Conservation (phyloP, 2,888 invertebrate species). For the Oxystoma pomonae region DNA sequence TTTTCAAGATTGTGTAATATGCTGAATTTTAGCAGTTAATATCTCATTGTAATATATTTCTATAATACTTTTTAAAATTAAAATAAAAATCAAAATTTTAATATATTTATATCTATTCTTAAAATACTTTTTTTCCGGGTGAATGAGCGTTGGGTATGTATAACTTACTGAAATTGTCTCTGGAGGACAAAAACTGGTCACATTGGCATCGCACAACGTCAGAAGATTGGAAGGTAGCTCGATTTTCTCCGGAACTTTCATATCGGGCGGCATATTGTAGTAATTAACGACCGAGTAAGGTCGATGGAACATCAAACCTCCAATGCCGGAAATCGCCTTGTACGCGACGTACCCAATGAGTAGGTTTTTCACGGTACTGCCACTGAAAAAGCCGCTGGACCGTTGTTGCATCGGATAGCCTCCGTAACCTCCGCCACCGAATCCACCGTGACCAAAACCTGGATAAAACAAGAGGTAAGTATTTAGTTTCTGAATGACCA, state of each 20-base stretch:
- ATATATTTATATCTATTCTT: too few species aligned
- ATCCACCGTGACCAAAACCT: slow-evolving; percentile 12
- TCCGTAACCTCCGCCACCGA: slow-evolving; percentile 26
- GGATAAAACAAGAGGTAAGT: too few species aligned
- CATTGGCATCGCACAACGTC: slow-evolving; percentile 40
- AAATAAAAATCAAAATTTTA: too few species aligned
- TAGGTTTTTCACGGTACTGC: slow-evolving; percentile 38
- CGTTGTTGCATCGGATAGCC: slow-evolving; percentile 26
- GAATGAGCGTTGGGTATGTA: too few species aligned
- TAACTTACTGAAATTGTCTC: slow-evolving; percentile 26
- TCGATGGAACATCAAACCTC: slow-evolving; percentile 21
- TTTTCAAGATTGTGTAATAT: too few species aligned
- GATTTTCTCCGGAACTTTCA: slow-evolving; percentile 35
- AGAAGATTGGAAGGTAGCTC: slow-evolving; percentile 39
- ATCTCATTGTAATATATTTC: too few species aligned
- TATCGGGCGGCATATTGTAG: slow-evolving; percentile 39
- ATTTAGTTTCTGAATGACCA: too few species aligned
- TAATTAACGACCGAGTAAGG: slow-evolving; percentile 42
- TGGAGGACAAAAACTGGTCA: slow-evolving; percentile 37
- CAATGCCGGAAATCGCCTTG: slow-evolving; percentile 33
- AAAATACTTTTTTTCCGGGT: too few species aligned
- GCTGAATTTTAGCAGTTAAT: too few species aligned
- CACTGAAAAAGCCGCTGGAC: slow-evolving; percentile 36
- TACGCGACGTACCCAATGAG: slow-evolving; percentile 40
- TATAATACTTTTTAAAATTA: too few species aligned